Percentiles rank a stretch among this genome's conserved stretches.
phyloP scores from a whole-genome alignment of 1,140 invertebrate species.

The Ditylenchus dipsaci region DNA sequence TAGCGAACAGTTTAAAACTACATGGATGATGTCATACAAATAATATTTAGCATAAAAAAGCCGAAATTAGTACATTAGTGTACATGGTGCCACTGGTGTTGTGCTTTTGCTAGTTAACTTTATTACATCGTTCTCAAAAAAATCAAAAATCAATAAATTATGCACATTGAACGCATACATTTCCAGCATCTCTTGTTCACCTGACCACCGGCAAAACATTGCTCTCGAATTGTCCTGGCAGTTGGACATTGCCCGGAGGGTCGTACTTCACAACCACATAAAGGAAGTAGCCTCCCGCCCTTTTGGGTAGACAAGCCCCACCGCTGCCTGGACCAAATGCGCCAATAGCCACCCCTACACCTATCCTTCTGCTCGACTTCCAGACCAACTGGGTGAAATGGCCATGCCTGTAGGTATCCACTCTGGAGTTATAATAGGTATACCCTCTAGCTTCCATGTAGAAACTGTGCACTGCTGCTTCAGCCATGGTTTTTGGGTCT shows the following conservation, averaged over 20 bases:
- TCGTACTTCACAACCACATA: constrained; percentile 23
- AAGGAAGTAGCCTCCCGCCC: constrained; percentile 1
- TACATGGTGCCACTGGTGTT: too few relatives aligned
- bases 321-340: not conserved
- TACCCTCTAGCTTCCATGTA: constrained; percentile 24
- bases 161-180: not conserved
- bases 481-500: constrained; percentile 25
- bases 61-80: too few relatives aligned
- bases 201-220: constrained; percentile 10
- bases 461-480: constrained; percentile 19
- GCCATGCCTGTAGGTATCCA: constrained; percentile 5
- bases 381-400: constrained; percentile 32
- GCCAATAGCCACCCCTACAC: constrained; percentile 6
- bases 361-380: constrained; percentile 7
- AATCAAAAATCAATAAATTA: too few relatives aligned
- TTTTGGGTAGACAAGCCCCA: constrained; percentile 1
- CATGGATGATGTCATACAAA: too few relatives aligned
- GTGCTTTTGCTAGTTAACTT: too few relatives aligned
- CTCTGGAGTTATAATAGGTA: not conserved
- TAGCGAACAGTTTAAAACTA: too few relatives aligned
- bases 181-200: not conserved
- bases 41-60: too few relatives aligned
- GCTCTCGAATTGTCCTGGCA: constrained; percentile 2
- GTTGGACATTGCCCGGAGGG: constrained; percentile 16
- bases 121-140: too few relatives aligned